Base-by-base conservation (phyloP, 92 coral and sea anemone genomes). In the Isaurus tuberculatus region DNA sequence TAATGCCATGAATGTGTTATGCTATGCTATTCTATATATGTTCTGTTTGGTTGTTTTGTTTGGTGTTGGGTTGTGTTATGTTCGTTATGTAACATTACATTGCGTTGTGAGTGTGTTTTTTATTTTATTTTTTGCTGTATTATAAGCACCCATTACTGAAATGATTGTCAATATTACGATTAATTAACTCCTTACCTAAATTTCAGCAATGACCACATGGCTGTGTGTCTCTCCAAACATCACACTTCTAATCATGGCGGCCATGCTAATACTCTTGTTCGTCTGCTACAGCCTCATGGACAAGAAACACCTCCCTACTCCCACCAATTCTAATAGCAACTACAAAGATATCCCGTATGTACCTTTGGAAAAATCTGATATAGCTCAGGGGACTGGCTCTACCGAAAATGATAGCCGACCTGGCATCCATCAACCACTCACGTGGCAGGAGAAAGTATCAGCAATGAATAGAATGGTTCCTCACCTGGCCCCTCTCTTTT, bases 171-270 rank as follows among this genome's bases (percentile, higher is more conserved):
- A 4, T 65, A 55, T 13, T 5, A 3, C 0, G 6, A 23, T 6
- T 29, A 5, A 63, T 10, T 33, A 25, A 9, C 27, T 10, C 25
- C 61, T 4, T 51, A 20, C 37, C 42, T 73, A 8, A 2, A 17
- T 64, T 77, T 40, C 46, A 93, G 97, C 97, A 72, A 93, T 93
- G 97, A 93, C 97, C 65, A 93, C 97, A 13, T 93, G 97, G 97
- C 69, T 92, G 16, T 93, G 97, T 58, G 85, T 89, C 19, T 88
- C 94, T 8, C 97, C 97, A 22, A 91, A 86, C 20, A 84, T 87
- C 75, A 90, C 97, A 2, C 77, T 93, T n/a, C 75, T 93, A 44
- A 86, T 93, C 66, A 79, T 91, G 91, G 94, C 91, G 16, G 89
- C 87, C 67, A 86, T 89, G 90, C 42, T 88, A 44, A 84, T 93